Conservation (phyloP, 1,140 invertebrate species). For the Dendroctonus valens region DNA sequence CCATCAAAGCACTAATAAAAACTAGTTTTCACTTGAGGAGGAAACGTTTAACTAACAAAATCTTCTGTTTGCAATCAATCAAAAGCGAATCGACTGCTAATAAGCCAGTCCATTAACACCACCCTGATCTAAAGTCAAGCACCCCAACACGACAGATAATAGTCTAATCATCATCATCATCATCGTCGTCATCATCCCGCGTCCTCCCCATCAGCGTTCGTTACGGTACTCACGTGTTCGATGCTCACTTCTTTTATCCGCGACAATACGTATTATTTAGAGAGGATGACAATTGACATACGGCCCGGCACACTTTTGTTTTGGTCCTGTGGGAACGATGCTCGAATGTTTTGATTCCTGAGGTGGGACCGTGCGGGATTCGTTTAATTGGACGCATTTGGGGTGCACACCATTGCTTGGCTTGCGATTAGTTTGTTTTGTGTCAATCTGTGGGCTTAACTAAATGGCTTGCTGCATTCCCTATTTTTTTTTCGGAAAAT, state of each 20-base stretch:
- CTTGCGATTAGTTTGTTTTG: too few species aligned
- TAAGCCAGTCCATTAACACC: conserved; percentile 22
- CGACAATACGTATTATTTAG: conserved; percentile 45
- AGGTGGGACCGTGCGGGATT: conserved; percentile 38
- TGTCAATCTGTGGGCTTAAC: too few species aligned
- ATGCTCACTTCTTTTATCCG: conserved; percentile 45
- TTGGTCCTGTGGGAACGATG: conserved; percentile 41
- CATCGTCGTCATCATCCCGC: background rate
- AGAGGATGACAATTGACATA: conserved; percentile 46
- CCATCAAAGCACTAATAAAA: too few species aligned
- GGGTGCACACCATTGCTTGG: too few species aligned
- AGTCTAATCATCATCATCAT: conserved; percentile 20
- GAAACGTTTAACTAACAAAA: too few species aligned
- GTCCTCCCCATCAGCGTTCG: conserved; percentile 4
- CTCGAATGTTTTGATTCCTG: conserved; percentile 40
- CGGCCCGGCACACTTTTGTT: conserved; percentile 41
- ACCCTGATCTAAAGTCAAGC: conserved; percentile 24
- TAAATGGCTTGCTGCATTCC: too few species aligned
- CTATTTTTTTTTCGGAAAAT: too few species aligned
- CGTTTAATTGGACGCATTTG: conserved; percentile 35
- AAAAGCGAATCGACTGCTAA: background rate
- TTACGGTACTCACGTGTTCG: conserved; percentile 36
- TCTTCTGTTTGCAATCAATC: too few species aligned
- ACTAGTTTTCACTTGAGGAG: too few species aligned
- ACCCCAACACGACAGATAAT: conserved; percentile 25